A percentile compares a stretch with the other conserved stretches of the same genome.
These are phyloP conservation scores for Struthio camelus DNA, from an alignment of 2,113 vertebrate genomes.

Conservation along the genomic window DNA sequence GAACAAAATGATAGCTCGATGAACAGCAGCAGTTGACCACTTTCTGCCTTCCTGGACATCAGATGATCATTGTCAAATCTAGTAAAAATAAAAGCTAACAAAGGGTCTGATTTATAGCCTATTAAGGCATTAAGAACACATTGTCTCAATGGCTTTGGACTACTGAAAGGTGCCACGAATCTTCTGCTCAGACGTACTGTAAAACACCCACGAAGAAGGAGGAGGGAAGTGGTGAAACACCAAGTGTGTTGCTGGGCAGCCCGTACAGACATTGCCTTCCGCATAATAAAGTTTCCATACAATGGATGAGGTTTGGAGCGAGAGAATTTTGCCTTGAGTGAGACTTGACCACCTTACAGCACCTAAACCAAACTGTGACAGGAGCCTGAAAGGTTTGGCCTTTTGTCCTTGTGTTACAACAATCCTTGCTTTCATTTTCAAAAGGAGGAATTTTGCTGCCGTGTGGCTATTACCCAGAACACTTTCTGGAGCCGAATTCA, in stretches of 20 bases:
- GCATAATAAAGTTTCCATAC: neutral
- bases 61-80: neutral
- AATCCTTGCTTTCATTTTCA: neutral
- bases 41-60: neutral
- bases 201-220: neutral
- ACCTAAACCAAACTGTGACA: neutral
- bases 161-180: neutral
- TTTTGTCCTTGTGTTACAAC: neutral
- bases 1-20: neutral
- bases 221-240: neutral
- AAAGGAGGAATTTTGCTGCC: neutral
- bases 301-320: neutral
- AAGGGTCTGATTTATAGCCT: neutral
- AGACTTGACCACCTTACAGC: neutral
- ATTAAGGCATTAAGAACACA: neutral
- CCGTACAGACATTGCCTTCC: neutral
- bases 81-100: neutral
- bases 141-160: neutral
- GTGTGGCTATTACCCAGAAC: neutral
- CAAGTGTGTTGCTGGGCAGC: neutral
- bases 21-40: neutral
- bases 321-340: neutral
- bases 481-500: neutral
- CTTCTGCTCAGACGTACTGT: neutral
- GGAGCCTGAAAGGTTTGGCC: neutral